phyloP scores from a whole-genome alignment of 2,113 vertebrate genomes.

The Phylloscopus whistleri region DNA sequence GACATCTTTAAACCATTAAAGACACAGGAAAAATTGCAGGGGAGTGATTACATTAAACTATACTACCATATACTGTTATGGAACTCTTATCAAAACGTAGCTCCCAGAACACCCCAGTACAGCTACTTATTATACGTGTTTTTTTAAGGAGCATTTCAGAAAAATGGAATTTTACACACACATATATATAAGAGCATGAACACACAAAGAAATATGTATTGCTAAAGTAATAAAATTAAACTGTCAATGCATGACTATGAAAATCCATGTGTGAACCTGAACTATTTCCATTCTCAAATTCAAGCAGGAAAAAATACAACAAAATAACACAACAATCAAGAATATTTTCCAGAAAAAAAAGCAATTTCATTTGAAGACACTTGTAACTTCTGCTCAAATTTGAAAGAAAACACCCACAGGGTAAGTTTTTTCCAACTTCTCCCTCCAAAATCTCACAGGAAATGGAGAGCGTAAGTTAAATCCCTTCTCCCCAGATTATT shows the following conservation, averaged over 20 bases:
- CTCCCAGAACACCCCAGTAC: neutral
- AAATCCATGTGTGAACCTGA: neutral
- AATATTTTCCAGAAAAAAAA: neutral
- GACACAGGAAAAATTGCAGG: neutral
- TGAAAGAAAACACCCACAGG: neutral
- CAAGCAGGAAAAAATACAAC: neutral
- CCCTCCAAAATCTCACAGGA: neutral
- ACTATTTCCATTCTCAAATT: neutral
- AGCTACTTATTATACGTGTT: neutral
- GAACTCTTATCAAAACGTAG: neutral
- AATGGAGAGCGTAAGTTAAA: rapidly evolving
- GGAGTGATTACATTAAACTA: neutral
- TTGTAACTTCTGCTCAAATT: neutral
- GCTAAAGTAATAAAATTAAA: neutral
- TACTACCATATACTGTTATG: neutral
- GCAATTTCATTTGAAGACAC: neutral
- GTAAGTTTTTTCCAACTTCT: neutral
- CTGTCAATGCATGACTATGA: neutral
- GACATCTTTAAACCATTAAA: neutral
- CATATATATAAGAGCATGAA: neutral
- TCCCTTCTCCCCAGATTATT: neutral
- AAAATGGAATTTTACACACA: neutral
- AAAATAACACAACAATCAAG: neutral
- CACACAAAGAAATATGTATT: rapidly evolving
- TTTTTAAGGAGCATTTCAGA: neutral